These are phyloP conservation scores for Siniperca obscura DNA, from an alignment of 2,797 vertebrate genomes.

Conservation along the genomic window DNA sequence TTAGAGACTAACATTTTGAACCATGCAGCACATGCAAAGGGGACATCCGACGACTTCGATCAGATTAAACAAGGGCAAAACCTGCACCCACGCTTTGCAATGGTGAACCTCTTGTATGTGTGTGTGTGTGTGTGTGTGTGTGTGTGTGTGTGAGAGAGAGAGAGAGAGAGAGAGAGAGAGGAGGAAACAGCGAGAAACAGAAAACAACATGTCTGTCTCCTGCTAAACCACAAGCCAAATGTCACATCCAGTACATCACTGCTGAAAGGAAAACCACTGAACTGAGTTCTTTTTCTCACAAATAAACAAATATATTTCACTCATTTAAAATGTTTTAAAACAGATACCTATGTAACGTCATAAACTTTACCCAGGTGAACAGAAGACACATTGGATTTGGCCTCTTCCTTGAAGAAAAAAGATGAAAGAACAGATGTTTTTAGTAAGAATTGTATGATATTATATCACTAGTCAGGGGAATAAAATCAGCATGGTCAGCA, in stretches of 20 bases:
- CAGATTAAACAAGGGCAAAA: slow-evolving; percentile 53
- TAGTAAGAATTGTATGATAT: slow-evolving; percentile 10
- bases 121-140: slow-evolving; percentile 21
- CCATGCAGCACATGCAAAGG: slow-evolving; percentile 49
- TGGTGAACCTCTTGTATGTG: slow-evolving; percentile 41
- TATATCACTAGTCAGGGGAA: slow-evolving; percentile 27
- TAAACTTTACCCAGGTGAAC: background rate
- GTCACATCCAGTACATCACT: slow-evolving; percentile 65
- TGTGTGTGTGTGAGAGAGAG: background rate
- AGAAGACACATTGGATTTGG: background rate
- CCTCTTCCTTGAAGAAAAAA: background rate
- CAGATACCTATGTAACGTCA: background rate
- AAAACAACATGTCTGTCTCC: slow-evolving; percentile 75
- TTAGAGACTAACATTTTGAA: slow-evolving; percentile 44
- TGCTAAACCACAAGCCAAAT: slow-evolving; percentile 73
- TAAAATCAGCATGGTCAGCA: slow-evolving; percentile 54
- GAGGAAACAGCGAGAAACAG: slow-evolving; percentile 64
- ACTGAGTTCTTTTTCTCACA: slow-evolving; percentile 43
- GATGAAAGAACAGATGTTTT: slow-evolving; percentile 13
- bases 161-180: slow-evolving; percentile 4
- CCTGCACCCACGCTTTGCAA: slow-evolving; percentile 55
- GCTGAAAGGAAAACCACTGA: slow-evolving; percentile 54
- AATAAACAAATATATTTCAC: slow-evolving; percentile 50
- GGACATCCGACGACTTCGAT: slow-evolving; percentile 49
- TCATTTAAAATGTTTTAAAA: slow-evolving; percentile 2